A percentile compares a stretch with the other conserved stretches of the same genome.
Conservation (phyloP, 2,113 vertebrate genomes). For the Pristiophorus japonicus region DNA sequence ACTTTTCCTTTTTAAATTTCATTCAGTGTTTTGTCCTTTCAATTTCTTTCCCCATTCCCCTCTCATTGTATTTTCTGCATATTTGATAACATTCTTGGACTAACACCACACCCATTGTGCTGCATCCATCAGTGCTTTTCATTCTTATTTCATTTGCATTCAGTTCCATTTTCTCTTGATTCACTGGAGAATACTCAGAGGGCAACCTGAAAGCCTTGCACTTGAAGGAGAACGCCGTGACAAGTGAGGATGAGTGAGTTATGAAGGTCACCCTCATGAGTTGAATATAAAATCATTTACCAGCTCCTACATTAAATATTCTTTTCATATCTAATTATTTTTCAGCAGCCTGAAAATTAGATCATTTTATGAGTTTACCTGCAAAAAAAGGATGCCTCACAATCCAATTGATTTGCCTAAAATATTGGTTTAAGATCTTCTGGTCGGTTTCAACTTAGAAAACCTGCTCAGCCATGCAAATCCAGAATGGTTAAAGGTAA, state of each 20-base stretch:
- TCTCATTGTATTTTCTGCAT: not conserved
- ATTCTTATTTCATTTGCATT: conserved; percentile 21
- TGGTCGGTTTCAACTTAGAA: not conserved
- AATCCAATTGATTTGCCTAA: conserved; percentile 1
- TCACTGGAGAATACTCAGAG: not conserved
- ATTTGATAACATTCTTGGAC: not conserved
- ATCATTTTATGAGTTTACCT: not conserved
- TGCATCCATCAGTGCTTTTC: not conserved
- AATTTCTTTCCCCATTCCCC: not conserved
- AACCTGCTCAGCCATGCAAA: not conserved
- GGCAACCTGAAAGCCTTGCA: conserved; percentile 1
- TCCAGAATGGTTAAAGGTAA: not conserved
- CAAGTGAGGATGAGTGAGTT: conserved; percentile 26
- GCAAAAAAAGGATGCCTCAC: not conserved
- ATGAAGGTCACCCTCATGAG: not conserved
- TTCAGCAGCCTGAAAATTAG: not conserved
- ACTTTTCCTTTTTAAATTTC: not conserved
- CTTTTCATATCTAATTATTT: not conserved
- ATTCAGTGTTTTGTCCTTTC: conserved; percentile 13
- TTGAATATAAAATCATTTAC: not conserved
- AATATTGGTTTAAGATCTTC: not conserved
- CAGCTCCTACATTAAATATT: not conserved
- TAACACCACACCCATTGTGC: not conserved
- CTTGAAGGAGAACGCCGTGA: not conserved
- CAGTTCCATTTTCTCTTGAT: not conserved